These are phyloP conservation scores for Piezodorus guildinii DNA, from an alignment of 1,140 invertebrate species.

Conservation along the genomic window DNA sequence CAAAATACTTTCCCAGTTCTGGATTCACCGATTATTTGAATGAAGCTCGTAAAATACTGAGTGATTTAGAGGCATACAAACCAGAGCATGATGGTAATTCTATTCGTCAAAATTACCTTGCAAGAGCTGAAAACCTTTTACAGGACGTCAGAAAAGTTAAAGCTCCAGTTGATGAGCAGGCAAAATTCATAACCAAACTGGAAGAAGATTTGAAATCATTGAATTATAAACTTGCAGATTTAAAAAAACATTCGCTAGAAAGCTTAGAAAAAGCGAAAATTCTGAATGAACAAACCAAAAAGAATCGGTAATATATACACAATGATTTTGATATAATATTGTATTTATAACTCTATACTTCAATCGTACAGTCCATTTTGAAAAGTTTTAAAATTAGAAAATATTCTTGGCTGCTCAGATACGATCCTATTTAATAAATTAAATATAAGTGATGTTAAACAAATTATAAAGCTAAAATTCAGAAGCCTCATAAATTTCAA, in stretches of 20 bases:
- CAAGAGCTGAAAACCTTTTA: conserved; percentile 17
- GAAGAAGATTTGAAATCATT: conserved; percentile 44
- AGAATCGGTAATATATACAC: conserved; percentile 2
- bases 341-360: no score
- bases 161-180: background rate
- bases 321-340: no score
- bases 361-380: no score
- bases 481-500: no score
- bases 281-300: conserved; percentile 38
- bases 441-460: no score
- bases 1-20: conserved; percentile 6
- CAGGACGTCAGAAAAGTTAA: conserved; percentile 18
- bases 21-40: conserved; percentile 60
- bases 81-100: conserved; percentile 24
- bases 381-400: no score
- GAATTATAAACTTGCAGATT: conserved; percentile 11
- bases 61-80: conserved; percentile 39
- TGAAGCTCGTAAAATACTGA: conserved; percentile 57
- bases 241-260: conserved; percentile 38
- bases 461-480: no score
- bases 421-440: no score
- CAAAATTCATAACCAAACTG: conserved; percentile 39
- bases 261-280: conserved; percentile 48
- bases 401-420: no score
- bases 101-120: conserved; percentile 11